These are phyloP conservation scores for Tuberolachnus salignus DNA, from an alignment of 2,888 invertebrate species.

Conservation along the genomic window DNA sequence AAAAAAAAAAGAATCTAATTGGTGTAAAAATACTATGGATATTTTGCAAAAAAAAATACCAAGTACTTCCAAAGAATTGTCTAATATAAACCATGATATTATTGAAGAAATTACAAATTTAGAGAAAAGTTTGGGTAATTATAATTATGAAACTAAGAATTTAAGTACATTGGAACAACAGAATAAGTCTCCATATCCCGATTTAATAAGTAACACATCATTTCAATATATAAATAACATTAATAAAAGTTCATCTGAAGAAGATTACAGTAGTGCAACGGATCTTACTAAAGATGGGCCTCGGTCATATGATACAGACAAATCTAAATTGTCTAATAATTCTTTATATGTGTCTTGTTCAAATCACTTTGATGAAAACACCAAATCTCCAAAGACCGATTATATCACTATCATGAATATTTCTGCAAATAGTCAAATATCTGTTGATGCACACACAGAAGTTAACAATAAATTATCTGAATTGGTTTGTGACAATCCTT, in stretches of 20 bases:
- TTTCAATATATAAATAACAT: background rate
- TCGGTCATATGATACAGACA: background rate
- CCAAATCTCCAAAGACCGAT: background rate
- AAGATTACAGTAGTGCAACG: background rate
- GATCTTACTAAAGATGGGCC: background rate
- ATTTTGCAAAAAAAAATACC: background rate
- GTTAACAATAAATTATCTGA: background rate
- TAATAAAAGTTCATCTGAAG: background rate
- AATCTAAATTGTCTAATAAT: background rate
- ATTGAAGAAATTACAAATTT: constrained; percentile 6
- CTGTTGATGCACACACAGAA: background rate
- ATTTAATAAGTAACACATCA: background rate
- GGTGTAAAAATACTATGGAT: constrained; percentile 17
- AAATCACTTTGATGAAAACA: background rate
- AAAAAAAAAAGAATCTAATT: constrained; percentile 6
- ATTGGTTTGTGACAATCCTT: background rate
- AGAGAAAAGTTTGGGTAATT: background rate
- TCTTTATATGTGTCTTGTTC: background rate
- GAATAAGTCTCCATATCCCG: background rate
- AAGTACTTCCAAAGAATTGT: background rate
- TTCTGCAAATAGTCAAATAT: background rate
- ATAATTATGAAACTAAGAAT: background rate
- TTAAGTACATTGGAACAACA: background rate
- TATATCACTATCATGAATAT: background rate
- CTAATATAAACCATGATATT: background rate